Percentiles rank a stretch among this genome's conserved stretches.
phyloP scores from a whole-genome alignment of 2,113 vertebrate genomes.

The Lutjanus erythropterus region DNA sequence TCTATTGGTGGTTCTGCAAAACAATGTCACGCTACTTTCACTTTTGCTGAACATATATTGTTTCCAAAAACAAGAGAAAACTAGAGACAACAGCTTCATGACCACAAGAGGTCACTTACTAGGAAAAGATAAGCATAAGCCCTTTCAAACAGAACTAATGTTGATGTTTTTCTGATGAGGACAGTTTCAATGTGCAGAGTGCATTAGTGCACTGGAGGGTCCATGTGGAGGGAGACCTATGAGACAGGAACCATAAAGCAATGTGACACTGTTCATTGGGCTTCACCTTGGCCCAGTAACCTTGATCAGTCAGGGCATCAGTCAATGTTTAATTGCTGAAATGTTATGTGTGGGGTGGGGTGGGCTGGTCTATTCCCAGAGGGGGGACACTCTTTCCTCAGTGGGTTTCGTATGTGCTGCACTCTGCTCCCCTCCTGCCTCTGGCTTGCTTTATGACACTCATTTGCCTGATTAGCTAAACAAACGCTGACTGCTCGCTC shows the following conservation, averaged over 20 bases:
- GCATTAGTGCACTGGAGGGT: slow-evolving; percentile 43
- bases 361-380: slow-evolving; percentile 47
- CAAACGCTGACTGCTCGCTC: slow-evolving; percentile 64
- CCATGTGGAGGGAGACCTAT: slow-evolving; percentile 40
- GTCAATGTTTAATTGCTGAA: slow-evolving; percentile 80
- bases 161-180: slow-evolving; percentile 35
- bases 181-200: slow-evolving; percentile 36
- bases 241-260: slow-evolving; percentile 76
- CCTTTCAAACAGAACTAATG: slow-evolving; percentile 8
- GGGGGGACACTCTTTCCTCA: slow-evolving; percentile 28
- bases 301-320: slow-evolving; percentile 81
- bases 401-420: slow-evolving; percentile 18
- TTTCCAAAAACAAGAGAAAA: neutral
- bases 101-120: neutral
- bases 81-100: neutral
- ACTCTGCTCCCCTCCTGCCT: slow-evolving; percentile 35
- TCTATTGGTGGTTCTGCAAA: neutral
- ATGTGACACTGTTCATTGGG: slow-evolving; percentile 74
- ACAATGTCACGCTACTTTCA: neutral
- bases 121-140: neutral
- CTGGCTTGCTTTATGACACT: slow-evolving; percentile 71
- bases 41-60: neutral
- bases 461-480: slow-evolving; percentile 83
- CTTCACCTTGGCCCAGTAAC: slow-evolving; percentile 82
- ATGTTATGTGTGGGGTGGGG: slow-evolving; percentile 54